Conservation (phyloP, 2,888 invertebrate species). For the Drosophila longiperda region DNA sequence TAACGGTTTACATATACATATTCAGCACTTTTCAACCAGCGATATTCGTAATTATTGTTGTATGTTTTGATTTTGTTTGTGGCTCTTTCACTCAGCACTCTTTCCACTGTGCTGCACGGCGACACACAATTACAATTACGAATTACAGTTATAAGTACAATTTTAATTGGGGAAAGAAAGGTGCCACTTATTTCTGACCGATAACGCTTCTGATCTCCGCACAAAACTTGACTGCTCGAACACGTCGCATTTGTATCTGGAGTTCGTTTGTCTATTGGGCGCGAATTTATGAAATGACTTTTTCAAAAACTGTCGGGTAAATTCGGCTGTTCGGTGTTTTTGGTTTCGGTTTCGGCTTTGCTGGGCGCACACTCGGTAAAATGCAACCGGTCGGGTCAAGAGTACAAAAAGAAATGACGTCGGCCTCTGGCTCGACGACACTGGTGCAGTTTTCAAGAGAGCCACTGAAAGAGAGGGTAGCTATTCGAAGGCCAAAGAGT, state of each 20-base stretch:
- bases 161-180: slow-evolving; percentile 5
- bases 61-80: slow-evolving; percentile 28
- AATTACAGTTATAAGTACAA: slow-evolving; percentile 15
- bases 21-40: slow-evolving; percentile 67
- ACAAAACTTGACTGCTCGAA: slow-evolving; percentile 40
- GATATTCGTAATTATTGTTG: slow-evolving; percentile 20
- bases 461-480: slow-evolving; percentile 7
- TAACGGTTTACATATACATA: slow-evolving; percentile 48
- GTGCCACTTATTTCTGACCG: slow-evolving; percentile 25
- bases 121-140: slow-evolving; percentile 12
- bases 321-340: slow-evolving; percentile 4
- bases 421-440: slow-evolving; percentile 11
- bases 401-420: slow-evolving; percentile 53
- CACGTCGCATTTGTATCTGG: slow-evolving; percentile 35
- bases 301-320: slow-evolving; percentile 31
- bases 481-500: not conserved
- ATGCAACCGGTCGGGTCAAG: slow-evolving; percentile 50
- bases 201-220: slow-evolving; percentile 50
- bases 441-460: not conserved
- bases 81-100: slow-evolving; percentile 12
- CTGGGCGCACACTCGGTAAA: slow-evolving; percentile 19
- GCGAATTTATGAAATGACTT: slow-evolving; percentile 53
- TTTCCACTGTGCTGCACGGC: slow-evolving; percentile 9
- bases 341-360: slow-evolving; percentile 28
- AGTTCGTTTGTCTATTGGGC: slow-evolving; percentile 23